Conservation (phyloP, 2,888 invertebrate genomes). For the Pollenia amentaria region DNA sequence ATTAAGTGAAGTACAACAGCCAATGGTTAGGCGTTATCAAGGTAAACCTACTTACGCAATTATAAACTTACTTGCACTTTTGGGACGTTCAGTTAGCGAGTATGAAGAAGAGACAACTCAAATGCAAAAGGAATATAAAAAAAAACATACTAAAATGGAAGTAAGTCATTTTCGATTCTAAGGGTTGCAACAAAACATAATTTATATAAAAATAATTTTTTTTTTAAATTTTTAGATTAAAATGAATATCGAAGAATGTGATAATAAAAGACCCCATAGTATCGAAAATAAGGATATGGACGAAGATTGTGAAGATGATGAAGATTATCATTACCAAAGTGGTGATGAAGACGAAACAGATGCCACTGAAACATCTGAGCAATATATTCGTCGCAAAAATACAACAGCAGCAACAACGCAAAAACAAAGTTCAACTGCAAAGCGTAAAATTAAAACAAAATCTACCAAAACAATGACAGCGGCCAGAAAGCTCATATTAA, state of each 20-base stretch:
- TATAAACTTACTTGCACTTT: constrained; percentile 81
- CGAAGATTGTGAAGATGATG: constrained; percentile 63
- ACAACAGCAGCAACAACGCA: constrained; percentile 25
- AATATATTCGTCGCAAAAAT: constrained; percentile 49
- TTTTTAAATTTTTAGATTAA: constrained; percentile 39
- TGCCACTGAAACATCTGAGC: constrained; percentile 71
- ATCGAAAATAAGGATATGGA: constrained; percentile 60
- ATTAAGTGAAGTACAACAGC: constrained; percentile 79
- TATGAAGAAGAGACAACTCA: constrained; percentile 70
- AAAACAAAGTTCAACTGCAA: constrained; percentile 22
- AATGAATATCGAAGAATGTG: constrained; percentile 65
- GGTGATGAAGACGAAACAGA: constrained; percentile 70
- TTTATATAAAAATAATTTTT: neutral
- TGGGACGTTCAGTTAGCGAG: constrained; percentile 79
- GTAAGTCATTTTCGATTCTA: constrained; percentile 43
- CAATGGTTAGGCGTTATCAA: constrained; percentile 80
- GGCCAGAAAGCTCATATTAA: constrained; percentile 58
- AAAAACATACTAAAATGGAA: constrained; percentile 71
- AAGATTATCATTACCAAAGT: constrained; percentile 23
- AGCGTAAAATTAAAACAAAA: constrained; percentile 37
- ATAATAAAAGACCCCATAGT: constrained; percentile 34
- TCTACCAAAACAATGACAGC: constrained; percentile 35
- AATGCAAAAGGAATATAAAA: constrained; percentile 65
- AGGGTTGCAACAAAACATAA: neutral
- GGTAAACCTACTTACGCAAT: constrained; percentile 84